Percentiles rank a stretch among this genome's conserved stretches.
These are phyloP conservation scores for Hydrotaea diabolus DNA, from an alignment of 2,888 invertebrate species.

Conservation along the genomic window DNA sequence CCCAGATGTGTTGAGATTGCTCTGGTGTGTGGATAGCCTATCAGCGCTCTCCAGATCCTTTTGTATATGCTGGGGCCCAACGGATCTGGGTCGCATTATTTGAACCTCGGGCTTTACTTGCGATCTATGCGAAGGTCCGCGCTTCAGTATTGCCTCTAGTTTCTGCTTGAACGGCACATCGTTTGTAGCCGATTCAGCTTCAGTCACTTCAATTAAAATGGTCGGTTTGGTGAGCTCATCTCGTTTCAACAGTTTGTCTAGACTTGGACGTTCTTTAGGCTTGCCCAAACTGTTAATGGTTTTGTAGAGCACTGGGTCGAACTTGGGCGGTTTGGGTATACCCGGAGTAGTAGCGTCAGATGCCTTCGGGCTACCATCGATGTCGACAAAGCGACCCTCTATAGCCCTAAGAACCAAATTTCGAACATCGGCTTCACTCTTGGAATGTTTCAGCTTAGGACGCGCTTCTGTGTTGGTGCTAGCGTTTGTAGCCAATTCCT, in stretches of 20 bases:
- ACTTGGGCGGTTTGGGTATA: constrained; percentile 78
- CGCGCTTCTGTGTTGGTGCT: neutral
- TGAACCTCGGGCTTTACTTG: constrained; percentile 70
- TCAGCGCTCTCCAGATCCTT: constrained; percentile 60
- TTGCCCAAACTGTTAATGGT: constrained; percentile 75
- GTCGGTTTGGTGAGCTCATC: constrained; percentile 33
- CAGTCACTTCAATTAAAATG: constrained; percentile 1
- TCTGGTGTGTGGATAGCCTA: constrained; percentile 38
- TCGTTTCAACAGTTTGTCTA: constrained; percentile 68
- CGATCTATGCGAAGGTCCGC: constrained; percentile 75
- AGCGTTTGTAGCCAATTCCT: neutral
- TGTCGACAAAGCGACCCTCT: constrained; percentile 61
- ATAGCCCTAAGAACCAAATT: constrained; percentile 71
- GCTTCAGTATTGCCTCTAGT: constrained; percentile 76
- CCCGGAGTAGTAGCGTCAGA: constrained; percentile 5
- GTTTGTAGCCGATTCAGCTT: neutral
- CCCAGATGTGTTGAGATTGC: constrained; percentile 63
- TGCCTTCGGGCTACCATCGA: neutral
- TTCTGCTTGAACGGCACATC: constrained; percentile 75
- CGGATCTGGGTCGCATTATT: constrained; percentile 72
- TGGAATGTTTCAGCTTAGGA: constrained; percentile 73
- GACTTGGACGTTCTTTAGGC: constrained; percentile 73
- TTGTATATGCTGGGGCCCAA: constrained; percentile 36
- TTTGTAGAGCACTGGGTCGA: constrained; percentile 78
- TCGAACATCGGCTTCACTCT: constrained; percentile 77